Evolutionary conservation across 2,888 invertebrate species (phyloP).

Genomic region (Megastigmus dorsalis): DNA sequence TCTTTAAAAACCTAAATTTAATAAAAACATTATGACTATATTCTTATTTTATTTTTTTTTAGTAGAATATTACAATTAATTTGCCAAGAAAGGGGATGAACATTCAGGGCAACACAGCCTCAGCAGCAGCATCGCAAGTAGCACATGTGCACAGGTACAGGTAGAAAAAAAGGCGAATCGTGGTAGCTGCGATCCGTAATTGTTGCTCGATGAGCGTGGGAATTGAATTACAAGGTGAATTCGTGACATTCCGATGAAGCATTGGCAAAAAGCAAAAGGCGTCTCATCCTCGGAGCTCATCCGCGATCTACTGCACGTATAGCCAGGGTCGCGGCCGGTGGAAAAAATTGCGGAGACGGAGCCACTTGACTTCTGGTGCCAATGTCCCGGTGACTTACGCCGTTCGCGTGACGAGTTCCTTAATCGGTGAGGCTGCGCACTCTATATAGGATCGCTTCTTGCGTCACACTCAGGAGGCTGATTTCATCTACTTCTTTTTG

Average conservation of each 20-base stretch:
- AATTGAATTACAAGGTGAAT: conserved; percentile 72
- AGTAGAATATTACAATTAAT: no score
- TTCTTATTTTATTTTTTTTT: no score
- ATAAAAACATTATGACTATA: no score
- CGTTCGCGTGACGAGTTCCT: neutral
- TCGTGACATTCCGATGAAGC: conserved; percentile 60
- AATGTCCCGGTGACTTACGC: no score
- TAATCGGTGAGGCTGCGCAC: neutral
- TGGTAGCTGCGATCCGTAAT: conserved; percentile 58
- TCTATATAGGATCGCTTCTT: no score
- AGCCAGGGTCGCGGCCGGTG: conserved; percentile 24
- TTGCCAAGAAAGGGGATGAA: conserved; percentile 46
- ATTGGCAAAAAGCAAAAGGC: conserved; percentile 50
- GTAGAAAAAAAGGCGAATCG: conserved; percentile 55
- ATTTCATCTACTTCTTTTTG: no score
- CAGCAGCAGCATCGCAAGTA: no score
- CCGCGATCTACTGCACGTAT: no score
- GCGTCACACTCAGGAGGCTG: no score
- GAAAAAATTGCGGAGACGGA: neutral
- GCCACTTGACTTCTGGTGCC: conserved; percentile 4
- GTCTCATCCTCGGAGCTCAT: neutral
- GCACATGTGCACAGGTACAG: conserved; percentile 45
- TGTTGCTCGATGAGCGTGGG: conserved; percentile 70
- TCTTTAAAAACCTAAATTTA: no score
- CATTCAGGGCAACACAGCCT: neutral